Evolutionary conservation across 2,888 invertebrate species (phyloP), one percentile per base, ranked within the genome.

Genomic region (Nephrotoma appendiculata): DNA sequence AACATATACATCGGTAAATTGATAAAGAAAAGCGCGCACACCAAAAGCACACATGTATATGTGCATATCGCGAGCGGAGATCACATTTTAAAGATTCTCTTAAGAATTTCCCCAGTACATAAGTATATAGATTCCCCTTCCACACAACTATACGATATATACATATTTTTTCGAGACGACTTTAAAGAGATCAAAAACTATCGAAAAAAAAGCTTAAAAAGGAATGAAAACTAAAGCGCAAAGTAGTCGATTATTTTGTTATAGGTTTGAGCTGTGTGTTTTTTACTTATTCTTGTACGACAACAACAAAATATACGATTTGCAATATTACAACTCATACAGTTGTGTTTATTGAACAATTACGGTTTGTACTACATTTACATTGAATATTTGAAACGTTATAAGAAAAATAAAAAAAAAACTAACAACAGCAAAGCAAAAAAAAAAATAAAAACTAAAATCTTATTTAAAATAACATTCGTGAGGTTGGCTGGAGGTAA

Each of bases 321-420:
- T 71, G 71, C 71, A 31, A 84, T 42, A 41, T 84, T 84, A 84
- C 84, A 84, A 84, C 84, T 84, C 41, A 84, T 84, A 84, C 84
- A 84, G 84, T 84, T 84, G 84, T 84, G 42, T 84, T 84, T 84
- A 84, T 84, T 84, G 43, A 84, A 84, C 84, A 84, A 84, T 84
- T 84, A 84, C 84, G 42, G 43, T 84, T 41, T 84, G 84, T 84
- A 84, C 84, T 84, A 84, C 84, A 84, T 84, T 84, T 84, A 84
- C 84, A 84, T 15, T 84, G 84, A 84, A 9, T 71, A 71, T 71
- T 71, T 71, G 31, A 71, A 71, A 71, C 71, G 71, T 71, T 71
- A 31, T 31, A 71, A 71, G 31, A 71, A 71, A 71, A 52, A 52
- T 41, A 7, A 6, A 71, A 41, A 42, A 84, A 84, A 41, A 84